Conservation (phyloP, 2,113 vertebrate species). For the Meles meles region DNA sequence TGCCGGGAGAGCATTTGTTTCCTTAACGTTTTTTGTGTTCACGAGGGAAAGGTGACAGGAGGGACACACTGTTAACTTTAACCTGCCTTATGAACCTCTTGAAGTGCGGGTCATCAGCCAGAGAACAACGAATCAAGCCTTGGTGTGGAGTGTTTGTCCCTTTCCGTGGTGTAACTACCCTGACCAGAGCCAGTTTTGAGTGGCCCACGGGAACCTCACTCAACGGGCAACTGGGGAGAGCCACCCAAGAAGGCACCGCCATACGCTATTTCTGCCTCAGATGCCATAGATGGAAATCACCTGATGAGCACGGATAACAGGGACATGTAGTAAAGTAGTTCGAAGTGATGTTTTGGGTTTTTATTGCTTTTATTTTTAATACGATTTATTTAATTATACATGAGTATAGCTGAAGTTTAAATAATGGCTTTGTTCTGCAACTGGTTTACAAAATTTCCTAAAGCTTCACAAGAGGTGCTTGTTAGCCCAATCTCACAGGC, state of each 20-base stretch:
- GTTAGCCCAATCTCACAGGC: fast-evolving
- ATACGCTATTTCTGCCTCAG: fast-evolving
- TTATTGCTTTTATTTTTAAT: not conserved
- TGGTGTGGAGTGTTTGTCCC: not conserved
- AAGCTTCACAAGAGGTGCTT: not conserved
- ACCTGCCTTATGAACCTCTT: not conserved
- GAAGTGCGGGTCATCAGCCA: not conserved
- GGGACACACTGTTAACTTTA: not conserved
- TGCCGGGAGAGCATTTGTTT: not conserved
- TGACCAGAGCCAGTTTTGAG: fast-evolving
- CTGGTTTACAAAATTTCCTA: not conserved
- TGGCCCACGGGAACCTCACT: fast-evolving
- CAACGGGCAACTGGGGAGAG: not conserved
- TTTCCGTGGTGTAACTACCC: not conserved
- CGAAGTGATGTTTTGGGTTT: not conserved
- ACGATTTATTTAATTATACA: not conserved
- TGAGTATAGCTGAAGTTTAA: not conserved
- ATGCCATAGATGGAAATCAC: fast-evolving
- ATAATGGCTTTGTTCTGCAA: constrained; percentile 2
- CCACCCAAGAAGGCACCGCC: fast-evolving
- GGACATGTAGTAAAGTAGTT: not conserved
- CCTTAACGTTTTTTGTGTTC: not conserved
- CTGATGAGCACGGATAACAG: not conserved
- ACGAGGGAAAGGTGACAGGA: not conserved
- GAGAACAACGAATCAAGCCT: not conserved